Evolutionary conservation across 1,140 invertebrate genomes (phyloP).

Genomic region (Sogatella furcifera): DNA sequence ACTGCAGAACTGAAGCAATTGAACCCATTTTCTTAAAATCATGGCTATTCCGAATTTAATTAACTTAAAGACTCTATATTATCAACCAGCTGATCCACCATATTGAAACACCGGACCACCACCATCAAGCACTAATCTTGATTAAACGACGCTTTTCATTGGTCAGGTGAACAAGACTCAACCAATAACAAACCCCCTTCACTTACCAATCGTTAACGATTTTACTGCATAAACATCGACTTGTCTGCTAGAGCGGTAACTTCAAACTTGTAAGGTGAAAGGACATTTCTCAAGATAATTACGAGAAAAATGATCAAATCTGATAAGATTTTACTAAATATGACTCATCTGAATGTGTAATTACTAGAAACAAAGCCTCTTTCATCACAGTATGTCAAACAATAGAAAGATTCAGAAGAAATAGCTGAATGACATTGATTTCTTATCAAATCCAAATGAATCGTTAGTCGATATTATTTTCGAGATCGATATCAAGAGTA

Average conservation of each 20-base stretch:
- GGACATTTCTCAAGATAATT: no score
- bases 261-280: no score
- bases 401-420: no score
- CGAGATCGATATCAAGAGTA: no score
- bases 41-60: constrained; percentile 37
- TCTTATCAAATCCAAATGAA: no score
- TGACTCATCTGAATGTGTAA: no score
- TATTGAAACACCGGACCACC: constrained; percentile 36
- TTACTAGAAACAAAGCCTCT: no score
- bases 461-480: no score
- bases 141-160: constrained; percentile 9
- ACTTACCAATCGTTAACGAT: neutral
- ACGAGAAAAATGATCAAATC: no score
- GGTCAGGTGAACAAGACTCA: constrained; percentile 4
- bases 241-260: neutral
- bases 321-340: no score
- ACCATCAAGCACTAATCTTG: neutral
- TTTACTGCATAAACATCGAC: neutral
- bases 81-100: constrained; percentile 46
- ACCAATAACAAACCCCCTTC: constrained; percentile 5
- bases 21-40: constrained; percentile 56
- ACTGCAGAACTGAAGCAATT: constrained; percentile 80
- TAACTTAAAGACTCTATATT: constrained; percentile 35
- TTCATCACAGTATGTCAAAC: no score
- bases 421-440: no score